Conservation (phyloP, 2,113 vertebrate genomes). For the Pica pica region DNA sequence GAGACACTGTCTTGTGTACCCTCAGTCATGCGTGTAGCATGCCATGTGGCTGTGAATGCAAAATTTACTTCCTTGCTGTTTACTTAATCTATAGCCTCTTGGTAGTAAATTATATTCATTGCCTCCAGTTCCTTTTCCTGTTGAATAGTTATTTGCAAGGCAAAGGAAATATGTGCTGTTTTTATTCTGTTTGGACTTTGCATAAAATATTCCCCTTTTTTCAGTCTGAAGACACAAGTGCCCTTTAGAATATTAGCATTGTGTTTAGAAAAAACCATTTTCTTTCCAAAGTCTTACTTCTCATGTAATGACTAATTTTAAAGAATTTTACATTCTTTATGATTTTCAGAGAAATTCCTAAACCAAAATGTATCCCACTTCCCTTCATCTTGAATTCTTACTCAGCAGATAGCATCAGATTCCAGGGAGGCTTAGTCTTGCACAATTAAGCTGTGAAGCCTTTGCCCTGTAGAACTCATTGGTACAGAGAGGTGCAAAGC, state of each 20-base stretch:
- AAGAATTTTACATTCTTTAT: neutral
- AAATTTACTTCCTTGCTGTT: slow-evolving; percentile 1
- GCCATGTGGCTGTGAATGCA: neutral
- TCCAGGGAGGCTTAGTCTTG: neutral
- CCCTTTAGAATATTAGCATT: slow-evolving; percentile 1
- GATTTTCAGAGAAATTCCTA: neutral
- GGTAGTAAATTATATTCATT: slow-evolving; percentile 14
- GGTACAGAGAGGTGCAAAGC: neutral
- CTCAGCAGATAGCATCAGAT: neutral
- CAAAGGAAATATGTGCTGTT: neutral
- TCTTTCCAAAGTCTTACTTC: neutral
- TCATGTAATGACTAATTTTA: neutral
- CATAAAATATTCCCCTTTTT: neutral
- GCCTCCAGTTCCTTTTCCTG: neutral
- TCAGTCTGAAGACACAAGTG: neutral
- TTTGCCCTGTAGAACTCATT: neutral
- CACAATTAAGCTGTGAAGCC: neutral
- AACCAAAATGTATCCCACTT: neutral
- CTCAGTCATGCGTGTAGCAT: neutral
- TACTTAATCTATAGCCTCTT: neutral
- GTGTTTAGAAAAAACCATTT: neutral
- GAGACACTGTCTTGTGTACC: neutral
- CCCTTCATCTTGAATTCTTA: neutral
- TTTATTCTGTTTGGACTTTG: neutral
- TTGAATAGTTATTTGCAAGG: slow-evolving; percentile 23